Evolutionary conservation across 1,140 invertebrate genomes (phyloP).

Genomic region (Bombus vancouverensis): DNA sequence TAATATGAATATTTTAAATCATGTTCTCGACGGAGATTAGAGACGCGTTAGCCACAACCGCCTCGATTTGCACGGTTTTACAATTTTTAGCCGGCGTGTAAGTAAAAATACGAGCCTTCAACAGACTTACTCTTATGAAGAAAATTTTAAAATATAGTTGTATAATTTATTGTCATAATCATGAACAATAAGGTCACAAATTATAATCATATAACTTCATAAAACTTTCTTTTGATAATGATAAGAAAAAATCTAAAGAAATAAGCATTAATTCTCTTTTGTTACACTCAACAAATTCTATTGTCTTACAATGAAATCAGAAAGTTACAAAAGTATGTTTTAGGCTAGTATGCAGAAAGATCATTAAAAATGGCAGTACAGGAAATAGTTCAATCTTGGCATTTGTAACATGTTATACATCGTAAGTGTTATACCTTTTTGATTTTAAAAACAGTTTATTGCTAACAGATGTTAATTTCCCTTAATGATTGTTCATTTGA

Average conservation of each 20-base stretch:
- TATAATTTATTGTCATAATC: conserved; percentile 37
- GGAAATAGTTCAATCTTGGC: conserved; percentile 88
- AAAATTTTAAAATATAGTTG: conserved; percentile 6
- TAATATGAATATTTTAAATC: conserved; percentile 42
- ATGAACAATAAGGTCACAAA: conserved; percentile 1
- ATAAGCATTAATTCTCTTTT: conserved; percentile 29
- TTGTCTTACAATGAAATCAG: conserved; percentile 16
- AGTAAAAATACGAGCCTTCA: conserved; percentile 71
- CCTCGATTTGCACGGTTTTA: conserved; percentile 86
- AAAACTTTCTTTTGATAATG: conserved; percentile 6
- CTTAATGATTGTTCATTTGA: not conserved
- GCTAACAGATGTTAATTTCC: not conserved
- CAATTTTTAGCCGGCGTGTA: conserved; percentile 88
- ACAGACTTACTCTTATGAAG: not conserved
- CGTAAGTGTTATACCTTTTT: conserved; percentile 83
- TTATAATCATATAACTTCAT: not conserved
- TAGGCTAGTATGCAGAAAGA: conserved; percentile 87
- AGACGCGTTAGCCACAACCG: conserved; percentile 83
- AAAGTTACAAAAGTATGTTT: conserved; percentile 65
- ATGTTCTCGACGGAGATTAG: conserved; percentile 54
- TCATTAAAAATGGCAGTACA: conserved; percentile 86
- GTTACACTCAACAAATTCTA: conserved; percentile 48
- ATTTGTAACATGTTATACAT: conserved; percentile 89
- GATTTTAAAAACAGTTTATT: not conserved
- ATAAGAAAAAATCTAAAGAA: conserved; percentile 16